Percentiles rank a stretch among this genome's conserved stretches.
Conservation (phyloP, 2,113 vertebrate species). For the Callipepla californica region DNA sequence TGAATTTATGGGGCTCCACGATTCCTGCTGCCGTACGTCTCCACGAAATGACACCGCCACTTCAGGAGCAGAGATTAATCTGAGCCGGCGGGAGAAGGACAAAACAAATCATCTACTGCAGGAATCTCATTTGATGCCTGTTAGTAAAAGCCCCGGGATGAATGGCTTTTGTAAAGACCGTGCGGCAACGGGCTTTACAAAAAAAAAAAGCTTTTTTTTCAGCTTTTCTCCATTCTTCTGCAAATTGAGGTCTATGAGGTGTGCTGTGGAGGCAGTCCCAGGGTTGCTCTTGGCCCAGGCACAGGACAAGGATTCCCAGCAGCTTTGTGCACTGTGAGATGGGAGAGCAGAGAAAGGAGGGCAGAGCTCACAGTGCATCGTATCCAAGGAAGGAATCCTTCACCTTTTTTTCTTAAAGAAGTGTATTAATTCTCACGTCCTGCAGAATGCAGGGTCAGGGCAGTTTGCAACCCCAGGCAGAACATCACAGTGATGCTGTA, state of each 20-base stretch:
- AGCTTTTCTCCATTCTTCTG: not conserved
- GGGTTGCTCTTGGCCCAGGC: not conserved
- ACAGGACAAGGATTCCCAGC: not conserved
- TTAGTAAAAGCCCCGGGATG: slow-evolving; percentile 33
- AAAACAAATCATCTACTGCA: slow-evolving; percentile 71
- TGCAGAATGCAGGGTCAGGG: rapidly evolving
- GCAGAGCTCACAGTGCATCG: not conserved
- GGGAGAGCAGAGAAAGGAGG: rapidly evolving
- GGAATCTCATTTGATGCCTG: slow-evolving; percentile 50
- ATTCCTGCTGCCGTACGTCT: slow-evolving; percentile 43
- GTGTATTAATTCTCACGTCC: not conserved
- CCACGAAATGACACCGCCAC: slow-evolving; percentile 56
- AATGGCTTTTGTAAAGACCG: slow-evolving; percentile 28
- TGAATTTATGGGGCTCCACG: slow-evolving; percentile 56
- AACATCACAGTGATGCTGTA: not conserved
- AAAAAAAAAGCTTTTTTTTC: not conserved
- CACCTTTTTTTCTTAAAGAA: not conserved
- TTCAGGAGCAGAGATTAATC: slow-evolving; percentile 74
- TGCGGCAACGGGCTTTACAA: not conserved
- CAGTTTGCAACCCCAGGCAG: not conserved
- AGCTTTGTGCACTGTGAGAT: not conserved
- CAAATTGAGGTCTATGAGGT: not conserved
- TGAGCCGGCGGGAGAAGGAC: slow-evolving; percentile 63
- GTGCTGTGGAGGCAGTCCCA: rapidly evolving
- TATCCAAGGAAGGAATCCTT: not conserved